phyloP scores from a whole-genome alignment of 2,797 vertebrate species.

The Characodon lateralis region DNA sequence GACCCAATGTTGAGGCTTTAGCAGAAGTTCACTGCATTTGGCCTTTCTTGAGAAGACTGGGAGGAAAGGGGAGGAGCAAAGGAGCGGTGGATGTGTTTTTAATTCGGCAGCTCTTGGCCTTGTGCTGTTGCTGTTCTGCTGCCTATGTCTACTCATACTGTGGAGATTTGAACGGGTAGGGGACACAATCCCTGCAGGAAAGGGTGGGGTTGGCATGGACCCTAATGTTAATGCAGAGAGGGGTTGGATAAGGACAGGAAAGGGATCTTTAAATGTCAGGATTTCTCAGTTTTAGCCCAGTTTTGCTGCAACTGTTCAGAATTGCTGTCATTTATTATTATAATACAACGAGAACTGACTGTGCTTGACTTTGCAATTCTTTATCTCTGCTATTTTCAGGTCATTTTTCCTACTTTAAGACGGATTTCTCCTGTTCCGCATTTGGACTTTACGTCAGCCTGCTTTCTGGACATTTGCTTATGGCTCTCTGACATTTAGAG shows the following conservation, averaged over 20 bases:
- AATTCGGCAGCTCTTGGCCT: conserved; percentile 57
- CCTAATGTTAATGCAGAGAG: conserved; percentile 16
- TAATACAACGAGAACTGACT: neutral
- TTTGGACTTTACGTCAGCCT: conserved; percentile 15
- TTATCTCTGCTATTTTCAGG: conserved; percentile 6
- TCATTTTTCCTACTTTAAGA: neutral
- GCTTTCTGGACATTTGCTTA: conserved; percentile 11
- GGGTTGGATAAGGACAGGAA: conserved; percentile 31
- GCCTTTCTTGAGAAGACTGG: conserved; percentile 35
- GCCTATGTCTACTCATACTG: conserved; percentile 34
- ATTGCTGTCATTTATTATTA: neutral
- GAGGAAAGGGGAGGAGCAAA: conserved; percentile 49
- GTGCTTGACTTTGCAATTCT: neutral
- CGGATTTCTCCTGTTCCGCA: conserved; percentile 6
- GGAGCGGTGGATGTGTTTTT: conserved; percentile 72
- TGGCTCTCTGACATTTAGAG: conserved; percentile 10
- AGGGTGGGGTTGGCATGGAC: conserved; percentile 7
- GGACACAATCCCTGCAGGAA: neutral
- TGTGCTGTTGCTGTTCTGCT: conserved; percentile 36
- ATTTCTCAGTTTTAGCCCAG: conserved; percentile 9
- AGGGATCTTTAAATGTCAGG: conserved; percentile 4
- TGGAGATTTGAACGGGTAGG: conserved; percentile 39
- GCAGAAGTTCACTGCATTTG: conserved; percentile 38
- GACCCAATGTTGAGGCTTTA: conserved; percentile 30
- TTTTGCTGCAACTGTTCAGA: conserved; percentile 3